phyloP scores from a whole-genome alignment of 1,140 invertebrate genomes.

The Diabrotica virgifera region DNA sequence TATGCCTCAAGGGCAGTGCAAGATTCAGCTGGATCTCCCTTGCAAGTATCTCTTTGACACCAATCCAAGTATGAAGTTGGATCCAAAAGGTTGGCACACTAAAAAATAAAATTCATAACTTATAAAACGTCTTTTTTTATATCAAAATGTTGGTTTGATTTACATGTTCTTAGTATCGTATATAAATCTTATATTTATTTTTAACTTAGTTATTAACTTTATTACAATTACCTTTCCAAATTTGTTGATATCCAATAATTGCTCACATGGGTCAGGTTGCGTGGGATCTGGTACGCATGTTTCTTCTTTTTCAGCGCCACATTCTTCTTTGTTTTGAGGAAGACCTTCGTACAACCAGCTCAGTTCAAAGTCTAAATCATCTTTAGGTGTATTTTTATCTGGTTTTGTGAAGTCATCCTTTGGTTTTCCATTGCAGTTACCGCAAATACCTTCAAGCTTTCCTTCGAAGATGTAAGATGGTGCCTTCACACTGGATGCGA shows the following conservation, averaged over 20 bases:
- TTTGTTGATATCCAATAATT: slow-evolving; percentile 58
- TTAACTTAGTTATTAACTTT: no score
- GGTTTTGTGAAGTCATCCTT: slow-evolving; percentile 62
- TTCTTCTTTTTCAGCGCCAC: slow-evolving; percentile 42
- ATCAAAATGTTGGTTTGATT: not conserved
- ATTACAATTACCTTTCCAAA: slow-evolving; percentile 57
- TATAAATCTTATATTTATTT: not conserved
- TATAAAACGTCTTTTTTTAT: not conserved
- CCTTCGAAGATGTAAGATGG: slow-evolving; percentile 71
- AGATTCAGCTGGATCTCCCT: slow-evolving; percentile 51
- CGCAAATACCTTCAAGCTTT: slow-evolving; percentile 75
- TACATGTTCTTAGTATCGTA: not conserved
- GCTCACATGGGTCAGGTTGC: slow-evolving; percentile 62
- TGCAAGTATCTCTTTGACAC: slow-evolving; percentile 68
- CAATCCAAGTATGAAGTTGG: slow-evolving; percentile 62
- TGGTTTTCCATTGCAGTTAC: slow-evolving; percentile 68
- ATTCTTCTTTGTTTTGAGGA: slow-evolving; percentile 36
- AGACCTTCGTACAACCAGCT: slow-evolving; percentile 58
- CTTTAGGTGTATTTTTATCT: slow-evolving; percentile 49
- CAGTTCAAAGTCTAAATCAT: slow-evolving; percentile 56
- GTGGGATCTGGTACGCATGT: slow-evolving; percentile 53
- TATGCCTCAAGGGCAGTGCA: slow-evolving; percentile 70
- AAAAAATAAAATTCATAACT: slow-evolving; percentile 10
- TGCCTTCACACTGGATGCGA: slow-evolving; percentile 53
- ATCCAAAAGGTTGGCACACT: slow-evolving; percentile 72